A percentile compares a stretch with the other conserved stretches of the same genome.
Evolutionary conservation across 1,140 invertebrate genomes (phyloP).

Genomic region (Pteromalus puparum): DNA sequence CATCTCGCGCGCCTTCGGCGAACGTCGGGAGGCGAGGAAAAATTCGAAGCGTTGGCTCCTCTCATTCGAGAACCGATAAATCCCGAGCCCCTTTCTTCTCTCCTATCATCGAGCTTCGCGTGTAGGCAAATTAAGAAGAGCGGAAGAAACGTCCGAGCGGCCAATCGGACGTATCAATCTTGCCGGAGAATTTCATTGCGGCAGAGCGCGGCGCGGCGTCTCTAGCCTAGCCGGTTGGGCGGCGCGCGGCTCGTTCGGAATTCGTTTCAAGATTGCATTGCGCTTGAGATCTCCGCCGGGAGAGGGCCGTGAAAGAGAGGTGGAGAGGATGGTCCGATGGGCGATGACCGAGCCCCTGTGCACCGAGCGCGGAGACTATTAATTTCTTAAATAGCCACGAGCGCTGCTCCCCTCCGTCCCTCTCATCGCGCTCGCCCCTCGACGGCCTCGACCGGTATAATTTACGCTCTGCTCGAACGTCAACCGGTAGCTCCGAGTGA

Average conservation of each 20-base stretch:
- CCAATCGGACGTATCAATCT: conserved; percentile 18
- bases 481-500: neutral
- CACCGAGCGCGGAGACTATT: neutral
- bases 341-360: neutral
- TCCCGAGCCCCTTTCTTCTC: neutral
- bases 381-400: conserved; percentile 12
- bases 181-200: conserved; percentile 17
- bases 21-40: too few relatives aligned
- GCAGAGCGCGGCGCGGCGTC: conserved; percentile 3
- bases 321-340: neutral
- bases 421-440: too few relatives aligned
- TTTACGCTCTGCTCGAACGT: neutral
- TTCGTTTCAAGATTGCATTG: conserved; percentile 17
- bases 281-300: neutral
- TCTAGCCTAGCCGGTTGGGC: neutral
- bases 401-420: too few relatives aligned
- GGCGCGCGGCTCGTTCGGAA: conserved; percentile 2
- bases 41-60: neutral
- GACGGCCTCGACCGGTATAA: neutral
- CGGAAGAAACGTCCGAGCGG: neutral
- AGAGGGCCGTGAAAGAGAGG: neutral
- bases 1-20: too few relatives aligned
- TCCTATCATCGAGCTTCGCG: neutral
- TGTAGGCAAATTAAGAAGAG: conserved; percentile 22
- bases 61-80: neutral